Conservation (phyloP, 2,888 invertebrate genomes). For the Drosophila ustulata region DNA sequence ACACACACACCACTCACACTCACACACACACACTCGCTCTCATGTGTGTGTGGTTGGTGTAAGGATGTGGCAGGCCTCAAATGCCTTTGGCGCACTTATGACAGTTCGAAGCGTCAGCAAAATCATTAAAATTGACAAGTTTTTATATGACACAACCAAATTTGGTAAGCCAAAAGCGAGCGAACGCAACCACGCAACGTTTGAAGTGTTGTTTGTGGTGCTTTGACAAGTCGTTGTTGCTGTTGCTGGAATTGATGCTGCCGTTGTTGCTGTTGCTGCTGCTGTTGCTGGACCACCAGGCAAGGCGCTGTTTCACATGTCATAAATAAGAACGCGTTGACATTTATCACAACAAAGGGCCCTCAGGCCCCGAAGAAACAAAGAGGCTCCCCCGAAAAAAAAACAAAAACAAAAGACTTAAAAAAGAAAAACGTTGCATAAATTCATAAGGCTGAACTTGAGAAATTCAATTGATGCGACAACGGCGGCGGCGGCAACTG, state of each 20-base stretch:
- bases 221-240: slow-evolving; percentile 67
- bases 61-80: slow-evolving; percentile 59
- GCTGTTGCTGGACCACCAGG: slow-evolving; percentile 66
- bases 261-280: slow-evolving; percentile 40
- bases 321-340: slow-evolving; percentile 85
- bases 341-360: slow-evolving; percentile 85
- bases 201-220: slow-evolving; percentile 66
- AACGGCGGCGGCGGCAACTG: slow-evolving; percentile 33
- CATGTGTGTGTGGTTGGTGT: not conserved
- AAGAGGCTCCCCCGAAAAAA: slow-evolving; percentile 23
- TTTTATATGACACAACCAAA: slow-evolving; percentile 77
- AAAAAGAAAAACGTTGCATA: slow-evolving; percentile 73
- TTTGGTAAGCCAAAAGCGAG: slow-evolving; percentile 69
- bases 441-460: slow-evolving; percentile 78
- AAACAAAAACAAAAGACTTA: slow-evolving; percentile 21
- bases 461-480: slow-evolving; percentile 80
- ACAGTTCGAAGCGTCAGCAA: slow-evolving; percentile 82
- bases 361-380: slow-evolving; percentile 45
- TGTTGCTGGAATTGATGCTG: slow-evolving; percentile 42
- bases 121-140: slow-evolving; percentile 83
- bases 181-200: slow-evolving; percentile 60
- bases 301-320: slow-evolving; percentile 80
- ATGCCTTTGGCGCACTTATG: slow-evolving; percentile 80
- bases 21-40: not conserved
- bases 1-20: slow-evolving; percentile 7